A percentile compares a stretch with the other conserved stretches of the same genome.
phyloP scores from a whole-genome alignment of 2,113 vertebrate species.

The Tetraodon nigroviridis region DNA sequence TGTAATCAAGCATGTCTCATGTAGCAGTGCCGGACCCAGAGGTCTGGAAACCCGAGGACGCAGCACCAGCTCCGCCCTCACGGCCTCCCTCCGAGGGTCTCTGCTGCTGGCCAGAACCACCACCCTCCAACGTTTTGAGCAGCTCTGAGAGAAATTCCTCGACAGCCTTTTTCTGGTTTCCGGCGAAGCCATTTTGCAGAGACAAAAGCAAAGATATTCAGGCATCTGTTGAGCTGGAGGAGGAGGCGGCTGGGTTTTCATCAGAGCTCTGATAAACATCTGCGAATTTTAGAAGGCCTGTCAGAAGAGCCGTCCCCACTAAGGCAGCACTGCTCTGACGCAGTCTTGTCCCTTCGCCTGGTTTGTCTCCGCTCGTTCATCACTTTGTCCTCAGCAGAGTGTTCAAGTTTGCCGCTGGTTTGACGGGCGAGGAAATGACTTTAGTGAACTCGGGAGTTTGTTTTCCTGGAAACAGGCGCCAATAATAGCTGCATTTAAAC shows the following conservation, averaged over 20 bases:
- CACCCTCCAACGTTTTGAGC: too few relatives aligned
- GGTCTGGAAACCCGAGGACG: neutral
- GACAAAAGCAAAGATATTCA: neutral
- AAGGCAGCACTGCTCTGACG: conserved; percentile 56
- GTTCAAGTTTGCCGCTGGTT: neutral
- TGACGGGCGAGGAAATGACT: too few relatives aligned
- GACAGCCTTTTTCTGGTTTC: neutral
- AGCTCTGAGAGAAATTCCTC: neutral
- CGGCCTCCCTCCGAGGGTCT: conserved; percentile 7
- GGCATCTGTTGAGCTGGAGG: neutral
- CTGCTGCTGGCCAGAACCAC: neutral
- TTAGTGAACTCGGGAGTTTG: too few relatives aligned
- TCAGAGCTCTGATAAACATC: conserved; percentile 48
- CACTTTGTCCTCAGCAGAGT: conserved; percentile 7
- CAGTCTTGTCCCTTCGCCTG: conserved; percentile 40
- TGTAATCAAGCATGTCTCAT: conserved; percentile 38
- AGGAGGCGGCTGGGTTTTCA: conserved; percentile 31
- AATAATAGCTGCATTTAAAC: neutral
- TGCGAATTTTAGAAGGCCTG: conserved; percentile 43
- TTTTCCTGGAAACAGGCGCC: neutral
- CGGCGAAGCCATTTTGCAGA: neutral
- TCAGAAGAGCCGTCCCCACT: conserved; percentile 49
- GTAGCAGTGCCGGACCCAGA: conserved; percentile 21
- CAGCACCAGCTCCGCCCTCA: neutral
- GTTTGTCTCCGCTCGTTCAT: conserved; percentile 39